These are phyloP conservation scores for Chaitophorus viminalis DNA, from an alignment of 2,888 invertebrate species.

Conservation along the genomic window DNA sequence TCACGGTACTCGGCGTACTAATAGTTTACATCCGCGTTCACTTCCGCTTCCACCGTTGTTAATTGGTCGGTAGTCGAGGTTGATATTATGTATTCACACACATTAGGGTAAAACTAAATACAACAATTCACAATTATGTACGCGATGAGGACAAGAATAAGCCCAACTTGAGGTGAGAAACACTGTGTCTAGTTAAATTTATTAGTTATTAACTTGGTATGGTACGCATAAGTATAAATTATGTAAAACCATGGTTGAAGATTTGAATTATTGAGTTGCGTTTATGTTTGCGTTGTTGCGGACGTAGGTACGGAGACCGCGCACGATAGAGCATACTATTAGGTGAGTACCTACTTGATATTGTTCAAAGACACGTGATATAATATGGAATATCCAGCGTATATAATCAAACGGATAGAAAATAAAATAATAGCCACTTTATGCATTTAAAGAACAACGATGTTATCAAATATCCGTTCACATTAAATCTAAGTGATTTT, in stretches of 20 bases:
- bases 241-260: not conserved
- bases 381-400: conserved; percentile 5
- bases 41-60: conserved; percentile 16
- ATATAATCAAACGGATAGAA: not conserved
- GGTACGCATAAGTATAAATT: not conserved
- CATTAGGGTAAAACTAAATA: conserved; percentile 39
- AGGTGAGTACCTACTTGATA: not conserved
- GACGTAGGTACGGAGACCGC: not conserved
- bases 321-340: not conserved
- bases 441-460: not conserved
- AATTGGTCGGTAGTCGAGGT: conserved; percentile 31
- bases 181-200: conserved; percentile 33
- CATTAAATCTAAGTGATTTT: not conserved
- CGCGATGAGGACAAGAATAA: not conserved
- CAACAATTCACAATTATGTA: conserved; percentile 51
- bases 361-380: not conserved
- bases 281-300: not conserved
- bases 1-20: not conserved
- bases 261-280: not conserved
- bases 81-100: not conserved
- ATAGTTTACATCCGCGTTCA: conserved; percentile 9
- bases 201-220: conserved; percentile 45
- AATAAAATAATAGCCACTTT: not conserved
- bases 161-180: conserved; percentile 29
- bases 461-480: too few species aligned